These are phyloP conservation scores for Sitta carolinensis DNA, from an alignment of 2,797 vertebrate species.

Conservation along the genomic window DNA sequence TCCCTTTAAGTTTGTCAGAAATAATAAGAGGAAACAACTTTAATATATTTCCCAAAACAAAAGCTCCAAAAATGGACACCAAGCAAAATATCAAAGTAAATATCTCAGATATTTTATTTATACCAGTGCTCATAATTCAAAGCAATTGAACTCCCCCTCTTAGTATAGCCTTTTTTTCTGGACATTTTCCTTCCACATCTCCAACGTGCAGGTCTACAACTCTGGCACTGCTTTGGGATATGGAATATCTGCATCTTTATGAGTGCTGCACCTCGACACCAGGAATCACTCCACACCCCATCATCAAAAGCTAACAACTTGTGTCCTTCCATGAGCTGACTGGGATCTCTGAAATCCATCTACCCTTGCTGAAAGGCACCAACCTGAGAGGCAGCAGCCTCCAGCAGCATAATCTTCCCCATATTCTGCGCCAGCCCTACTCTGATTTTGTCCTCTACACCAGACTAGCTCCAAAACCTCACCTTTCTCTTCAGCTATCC, in stretches of 20 bases:
- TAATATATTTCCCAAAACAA: not conserved
- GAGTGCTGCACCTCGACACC: not conserved
- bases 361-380: not conserved
- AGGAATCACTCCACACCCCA: not conserved
- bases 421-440: not conserved
- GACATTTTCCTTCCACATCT: not conserved
- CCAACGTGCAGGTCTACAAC: not conserved
- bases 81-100: not conserved
- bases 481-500: not conserved
- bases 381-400: not conserved
- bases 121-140: not conserved
- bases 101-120: not conserved
- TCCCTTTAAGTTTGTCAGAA: not conserved
- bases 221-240: not conserved
- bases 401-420: not conserved
- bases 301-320: not conserved
- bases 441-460: not conserved
- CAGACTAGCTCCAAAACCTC: not conserved
- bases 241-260: not conserved
- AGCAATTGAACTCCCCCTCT: not conserved
- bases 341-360: not conserved
- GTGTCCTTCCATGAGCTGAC: not conserved
- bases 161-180: not conserved
- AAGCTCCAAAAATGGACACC: not conserved
- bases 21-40: not conserved